A percentile compares a stretch with the other conserved stretches of the same genome.
These are phyloP conservation scores for Steinernema feltiae DNA, from an alignment of 1,140 invertebrate genomes.

Conservation along the genomic window DNA sequence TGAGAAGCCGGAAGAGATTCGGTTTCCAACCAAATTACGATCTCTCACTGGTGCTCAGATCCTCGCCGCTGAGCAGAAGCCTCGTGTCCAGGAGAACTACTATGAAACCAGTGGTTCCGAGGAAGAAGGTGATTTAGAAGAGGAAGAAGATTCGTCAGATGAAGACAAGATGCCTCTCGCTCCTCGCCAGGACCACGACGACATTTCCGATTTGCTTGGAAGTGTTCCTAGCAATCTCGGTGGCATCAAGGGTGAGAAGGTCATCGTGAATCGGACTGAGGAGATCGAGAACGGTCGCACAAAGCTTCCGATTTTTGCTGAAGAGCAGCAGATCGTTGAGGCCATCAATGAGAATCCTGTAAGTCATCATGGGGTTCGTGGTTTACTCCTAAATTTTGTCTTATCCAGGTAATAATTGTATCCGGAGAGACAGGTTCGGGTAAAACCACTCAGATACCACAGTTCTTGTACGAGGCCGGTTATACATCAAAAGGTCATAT, in stretches of 20 bases:
- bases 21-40: background rate
- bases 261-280: constrained; percentile 37
- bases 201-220: background rate
- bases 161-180: background rate
- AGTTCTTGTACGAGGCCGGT: constrained; percentile 96
- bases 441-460: constrained; percentile 90
- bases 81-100: constrained; percentile 26
- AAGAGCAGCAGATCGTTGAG: constrained; percentile 93
- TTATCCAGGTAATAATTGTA: constrained; percentile 66
- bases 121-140: constrained; percentile 1
- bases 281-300: constrained; percentile 40
- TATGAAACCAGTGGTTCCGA: constrained; percentile 20
- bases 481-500: constrained; percentile 73
- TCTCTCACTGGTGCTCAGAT: constrained; percentile 7
- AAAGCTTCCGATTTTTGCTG: constrained; percentile 85
- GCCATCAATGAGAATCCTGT: constrained; percentile 85
- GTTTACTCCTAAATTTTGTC: constrained; percentile 5
- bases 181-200: constrained; percentile 6
- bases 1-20: background rate
- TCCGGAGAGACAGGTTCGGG: constrained; percentile 89
- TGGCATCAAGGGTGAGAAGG: constrained; percentile 42
- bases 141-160: too few species aligned
- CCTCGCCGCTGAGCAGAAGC: background rate
- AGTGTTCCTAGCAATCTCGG: constrained; percentile 10
- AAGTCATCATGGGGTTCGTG: background rate